A percentile compares a stretch with the other conserved stretches of the same genome.
These are phyloP conservation scores for Cephalopachus bancanus DNA, from an alignment of 2,797 vertebrate genomes.

Conservation along the genomic window DNA sequence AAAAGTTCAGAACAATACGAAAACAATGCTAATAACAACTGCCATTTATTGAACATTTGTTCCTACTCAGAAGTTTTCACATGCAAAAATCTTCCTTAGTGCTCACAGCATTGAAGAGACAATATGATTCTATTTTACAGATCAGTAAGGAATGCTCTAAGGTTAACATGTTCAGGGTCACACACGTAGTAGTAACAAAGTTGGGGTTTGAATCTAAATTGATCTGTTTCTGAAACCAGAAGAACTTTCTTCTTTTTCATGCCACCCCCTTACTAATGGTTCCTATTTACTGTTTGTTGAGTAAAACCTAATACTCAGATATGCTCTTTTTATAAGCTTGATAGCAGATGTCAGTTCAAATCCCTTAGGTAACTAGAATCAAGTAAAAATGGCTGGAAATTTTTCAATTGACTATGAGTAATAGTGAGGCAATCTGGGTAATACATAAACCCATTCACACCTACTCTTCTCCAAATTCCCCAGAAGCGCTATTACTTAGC, in stretches of 20 bases:
- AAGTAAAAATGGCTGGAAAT: slow-evolving; percentile 68
- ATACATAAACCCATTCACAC: slow-evolving; percentile 80
- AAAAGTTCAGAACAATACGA: slow-evolving; percentile 49
- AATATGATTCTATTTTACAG: neutral
- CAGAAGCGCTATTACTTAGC: slow-evolving; percentile 60
- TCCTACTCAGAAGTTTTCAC: neutral
- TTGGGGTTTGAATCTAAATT: slow-evolving; percentile 15
- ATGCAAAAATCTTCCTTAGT: neutral
- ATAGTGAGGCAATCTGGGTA: slow-evolving; percentile 72
- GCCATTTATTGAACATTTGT: neutral
- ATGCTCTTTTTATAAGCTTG: slow-evolving; percentile 51
- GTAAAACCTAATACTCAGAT: slow-evolving; percentile 48
- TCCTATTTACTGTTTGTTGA: slow-evolving; percentile 38
- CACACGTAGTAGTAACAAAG: neutral
- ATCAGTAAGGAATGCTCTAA: neutral
- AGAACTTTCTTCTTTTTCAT: slow-evolving; percentile 27
- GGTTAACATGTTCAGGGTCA: neutral
- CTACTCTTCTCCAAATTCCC: slow-evolving; percentile 67
- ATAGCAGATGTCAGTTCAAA: slow-evolving; percentile 69
- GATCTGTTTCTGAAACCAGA: slow-evolving; percentile 14
- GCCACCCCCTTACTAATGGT: slow-evolving; percentile 37
- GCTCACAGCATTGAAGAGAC: neutral
- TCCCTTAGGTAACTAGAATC: slow-evolving; percentile 62
- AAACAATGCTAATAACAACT: neutral
- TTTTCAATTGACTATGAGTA: slow-evolving; percentile 73